These are phyloP conservation scores for Rhynchomys soricoides DNA, from an alignment of 2,113 vertebrate genomes.

Conservation along the genomic window DNA sequence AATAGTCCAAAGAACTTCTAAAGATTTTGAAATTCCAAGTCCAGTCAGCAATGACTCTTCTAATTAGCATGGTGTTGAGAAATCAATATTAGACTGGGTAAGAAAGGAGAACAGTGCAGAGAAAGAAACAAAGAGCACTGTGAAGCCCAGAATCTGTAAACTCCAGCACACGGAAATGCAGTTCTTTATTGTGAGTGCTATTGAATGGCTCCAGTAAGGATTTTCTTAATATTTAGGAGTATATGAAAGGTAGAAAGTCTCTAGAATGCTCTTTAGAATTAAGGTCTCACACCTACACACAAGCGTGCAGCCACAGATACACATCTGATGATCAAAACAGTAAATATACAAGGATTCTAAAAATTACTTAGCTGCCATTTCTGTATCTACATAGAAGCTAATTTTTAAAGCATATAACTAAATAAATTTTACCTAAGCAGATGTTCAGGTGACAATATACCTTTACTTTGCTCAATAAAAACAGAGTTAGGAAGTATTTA, in stretches of 20 bases:
- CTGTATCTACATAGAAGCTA: background rate
- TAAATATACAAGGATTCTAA: background rate
- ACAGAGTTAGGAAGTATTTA: background rate
- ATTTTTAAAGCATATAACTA: background rate
- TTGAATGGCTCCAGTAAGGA: background rate
- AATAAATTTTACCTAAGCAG: background rate
- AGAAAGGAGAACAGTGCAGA: background rate
- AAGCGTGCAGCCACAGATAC: background rate
- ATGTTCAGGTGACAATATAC: background rate
- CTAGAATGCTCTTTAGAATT: background rate
- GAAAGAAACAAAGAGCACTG: background rate
- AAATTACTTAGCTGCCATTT: background rate
- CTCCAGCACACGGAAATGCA: rapidly evolving
- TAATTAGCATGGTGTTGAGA: background rate
- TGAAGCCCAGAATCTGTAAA: background rate
- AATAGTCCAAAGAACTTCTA: background rate
- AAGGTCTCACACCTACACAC: background rate
- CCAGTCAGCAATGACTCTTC: background rate
- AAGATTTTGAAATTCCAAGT: constrained; percentile 14
- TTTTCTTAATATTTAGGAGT: background rate
- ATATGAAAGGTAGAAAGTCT: background rate
- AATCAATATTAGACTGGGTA: background rate
- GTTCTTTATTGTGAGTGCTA: background rate
- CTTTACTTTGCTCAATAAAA: constrained; percentile 6
- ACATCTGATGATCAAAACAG: background rate